Evolutionary conservation across 1,140 invertebrate genomes (phyloP), one percentile per base, ranked within the genome.

Genomic region (Drosophila mayri): DNA sequence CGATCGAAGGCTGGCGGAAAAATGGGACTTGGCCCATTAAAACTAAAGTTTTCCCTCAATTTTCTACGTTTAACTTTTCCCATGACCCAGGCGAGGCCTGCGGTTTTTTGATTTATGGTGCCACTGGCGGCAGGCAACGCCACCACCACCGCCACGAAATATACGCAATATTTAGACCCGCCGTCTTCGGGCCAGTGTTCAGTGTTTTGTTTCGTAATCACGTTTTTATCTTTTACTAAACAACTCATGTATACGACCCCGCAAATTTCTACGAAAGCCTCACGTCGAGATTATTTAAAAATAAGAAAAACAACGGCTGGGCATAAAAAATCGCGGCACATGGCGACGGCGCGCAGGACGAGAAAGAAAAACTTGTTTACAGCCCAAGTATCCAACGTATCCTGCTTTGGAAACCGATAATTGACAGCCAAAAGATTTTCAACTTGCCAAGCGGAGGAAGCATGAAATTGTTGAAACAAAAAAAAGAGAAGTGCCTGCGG

Each of bases 1-100:
- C 35, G 49, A 43, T 50, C 40, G 18, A 18, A 49, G 30, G 22
- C 57, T 38, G n/a, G 58, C 28, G 44, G 60, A 46, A 35, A 62
- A 63, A 55, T 30, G 35, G 40, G 71, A 47, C 76, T 76, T 59
- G 60, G 71, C 78, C 64, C 54, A 86, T 86, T 85, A 79, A 85
- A 85, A 85, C 82, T 86, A 81, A 85, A 85, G 85, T 67, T 81
- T 76, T 70, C 72, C 71, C 66, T 63, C 76, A 81, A 66, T 75
- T 75, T 61, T 62, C 41, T 47, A 30, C 61, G 60, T 62, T 78
- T 67, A 67, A 77, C 71, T 87, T 86, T 79, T 49, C 61, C 63
- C 65, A 40, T 68, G 79, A 75, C 75, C 77, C 64, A 57, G 57
- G 59, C 58, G 63, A 57, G 52, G 65, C 62, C 74, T 73, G 74